Conservation (phyloP, 2,888 invertebrate genomes). For the Craniophora ligustri region DNA sequence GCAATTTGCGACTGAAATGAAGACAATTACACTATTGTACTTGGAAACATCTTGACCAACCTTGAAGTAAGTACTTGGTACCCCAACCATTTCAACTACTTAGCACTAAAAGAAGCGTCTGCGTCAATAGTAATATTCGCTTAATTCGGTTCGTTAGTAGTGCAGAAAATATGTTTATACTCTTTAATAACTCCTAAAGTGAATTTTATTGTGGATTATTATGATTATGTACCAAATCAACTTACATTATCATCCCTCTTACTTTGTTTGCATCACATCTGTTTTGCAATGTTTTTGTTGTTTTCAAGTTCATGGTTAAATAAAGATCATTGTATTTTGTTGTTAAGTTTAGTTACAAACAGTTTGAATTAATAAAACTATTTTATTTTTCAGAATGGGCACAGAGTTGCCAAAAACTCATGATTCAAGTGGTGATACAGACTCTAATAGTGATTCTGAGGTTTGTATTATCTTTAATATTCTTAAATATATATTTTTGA, state of each 20-base stretch:
- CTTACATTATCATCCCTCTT: not conserved
- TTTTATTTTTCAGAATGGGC: constrained; percentile 82
- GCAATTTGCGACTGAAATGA: constrained; percentile 76
- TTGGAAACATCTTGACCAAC: constrained; percentile 87
- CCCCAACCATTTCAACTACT: constrained; percentile 56
- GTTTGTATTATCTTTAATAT: constrained; percentile 67
- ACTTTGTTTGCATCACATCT: constrained; percentile 3
- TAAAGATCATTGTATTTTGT: constrained; percentile 28
- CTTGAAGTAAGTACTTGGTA: constrained; percentile 87
- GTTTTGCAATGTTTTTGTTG: constrained; percentile 40
- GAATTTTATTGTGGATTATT: not conserved
- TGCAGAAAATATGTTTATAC: not conserved
- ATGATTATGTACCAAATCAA: too few relatives aligned
- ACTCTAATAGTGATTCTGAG: constrained; percentile 89
- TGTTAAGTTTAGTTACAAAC: not conserved
- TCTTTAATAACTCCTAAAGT: not conserved
- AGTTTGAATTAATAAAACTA: constrained; percentile 2
- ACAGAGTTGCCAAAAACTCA: constrained; percentile 86
- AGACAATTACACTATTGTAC: constrained; percentile 73
- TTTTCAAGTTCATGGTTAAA: constrained; percentile 54
- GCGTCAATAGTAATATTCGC: constrained; percentile 49
- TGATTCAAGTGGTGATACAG: constrained; percentile 88
- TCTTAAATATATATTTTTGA: too few relatives aligned
- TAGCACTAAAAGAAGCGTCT: constrained; percentile 53
- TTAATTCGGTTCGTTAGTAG: constrained; percentile 5